These are phyloP conservation scores for Amblyornis subalaris DNA, from an alignment of 2,113 vertebrate genomes.

Conservation along the genomic window DNA sequence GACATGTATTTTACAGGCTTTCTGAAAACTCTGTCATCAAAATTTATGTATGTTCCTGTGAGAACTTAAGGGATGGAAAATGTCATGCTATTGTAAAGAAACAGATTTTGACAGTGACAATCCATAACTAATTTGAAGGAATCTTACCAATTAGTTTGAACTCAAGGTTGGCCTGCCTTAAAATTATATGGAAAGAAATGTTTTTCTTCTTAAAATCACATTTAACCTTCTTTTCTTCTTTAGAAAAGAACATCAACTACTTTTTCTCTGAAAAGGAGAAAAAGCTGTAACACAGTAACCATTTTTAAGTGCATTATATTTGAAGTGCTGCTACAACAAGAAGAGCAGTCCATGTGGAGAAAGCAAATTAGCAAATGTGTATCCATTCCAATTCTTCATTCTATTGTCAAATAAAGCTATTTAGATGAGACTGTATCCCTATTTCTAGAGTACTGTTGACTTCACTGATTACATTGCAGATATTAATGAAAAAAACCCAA, in stretches of 20 bases:
- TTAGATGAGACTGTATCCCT: neutral
- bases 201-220: neutral
- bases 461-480: conserved; percentile 1
- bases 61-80: conserved; percentile 16
- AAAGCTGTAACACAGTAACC: neutral
- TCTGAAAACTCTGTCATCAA: neutral
- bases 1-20: conserved; percentile 15
- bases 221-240: neutral
- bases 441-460: neutral
- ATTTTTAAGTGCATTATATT: neutral
- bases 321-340: neutral
- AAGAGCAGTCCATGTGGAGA: neutral
- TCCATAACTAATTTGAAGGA: conserved; percentile 1
- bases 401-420: neutral
- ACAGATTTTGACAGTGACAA: conserved; percentile 30
- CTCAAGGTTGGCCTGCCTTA: neutral
- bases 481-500: neutral
- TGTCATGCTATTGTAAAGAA: neutral
- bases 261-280: neutral
- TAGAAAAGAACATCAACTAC: neutral
- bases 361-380: conserved; percentile 35
- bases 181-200: neutral
- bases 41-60: neutral
- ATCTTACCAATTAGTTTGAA: conserved; percentile 4
- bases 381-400: conserved; percentile 5